These are phyloP conservation scores for Cynoglossus semilaevis DNA, from an alignment of 2,113 vertebrate genomes.

Conservation along the genomic window DNA sequence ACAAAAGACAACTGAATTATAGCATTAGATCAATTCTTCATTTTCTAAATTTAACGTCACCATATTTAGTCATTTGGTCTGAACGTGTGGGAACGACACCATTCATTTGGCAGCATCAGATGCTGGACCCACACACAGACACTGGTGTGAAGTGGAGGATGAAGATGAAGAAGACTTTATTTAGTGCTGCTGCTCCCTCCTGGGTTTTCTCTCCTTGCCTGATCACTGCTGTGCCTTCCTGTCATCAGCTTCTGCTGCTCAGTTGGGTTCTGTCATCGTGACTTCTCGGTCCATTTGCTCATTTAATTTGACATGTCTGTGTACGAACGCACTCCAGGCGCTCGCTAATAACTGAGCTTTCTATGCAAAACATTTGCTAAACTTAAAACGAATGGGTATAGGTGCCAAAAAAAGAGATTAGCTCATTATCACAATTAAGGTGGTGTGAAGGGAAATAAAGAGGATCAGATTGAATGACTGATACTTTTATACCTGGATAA, in stretches of 20 bases:
- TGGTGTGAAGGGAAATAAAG: no score
- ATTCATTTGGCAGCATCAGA: background rate
- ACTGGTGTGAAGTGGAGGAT: conserved; percentile 31
- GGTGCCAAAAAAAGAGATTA: no score
- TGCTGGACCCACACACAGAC: conserved; percentile 27
- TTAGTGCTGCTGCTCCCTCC: background rate
- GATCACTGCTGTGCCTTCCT: background rate
- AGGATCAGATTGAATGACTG: no score
- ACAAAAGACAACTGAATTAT: background rate
- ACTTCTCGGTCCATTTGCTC: conserved; percentile 1
- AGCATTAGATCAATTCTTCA: background rate
- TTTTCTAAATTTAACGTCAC: background rate
- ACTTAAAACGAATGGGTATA: no score
- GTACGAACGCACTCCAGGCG: background rate
- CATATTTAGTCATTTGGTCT: conserved; percentile 27
- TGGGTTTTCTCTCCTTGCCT: background rate
- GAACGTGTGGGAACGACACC: conserved; percentile 19
- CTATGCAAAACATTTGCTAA: background rate
- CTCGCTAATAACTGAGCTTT: background rate
- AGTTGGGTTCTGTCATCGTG: conserved; percentile 9
- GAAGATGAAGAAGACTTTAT: conserved; percentile 6
- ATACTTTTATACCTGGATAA: no score
- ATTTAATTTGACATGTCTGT: conserved; percentile 9
- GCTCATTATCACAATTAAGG: no score
- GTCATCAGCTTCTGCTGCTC: conserved; percentile 8